Evolutionary conservation across 2,113 vertebrate species (phyloP).

Genomic region (Myiagra hebetior): DNA sequence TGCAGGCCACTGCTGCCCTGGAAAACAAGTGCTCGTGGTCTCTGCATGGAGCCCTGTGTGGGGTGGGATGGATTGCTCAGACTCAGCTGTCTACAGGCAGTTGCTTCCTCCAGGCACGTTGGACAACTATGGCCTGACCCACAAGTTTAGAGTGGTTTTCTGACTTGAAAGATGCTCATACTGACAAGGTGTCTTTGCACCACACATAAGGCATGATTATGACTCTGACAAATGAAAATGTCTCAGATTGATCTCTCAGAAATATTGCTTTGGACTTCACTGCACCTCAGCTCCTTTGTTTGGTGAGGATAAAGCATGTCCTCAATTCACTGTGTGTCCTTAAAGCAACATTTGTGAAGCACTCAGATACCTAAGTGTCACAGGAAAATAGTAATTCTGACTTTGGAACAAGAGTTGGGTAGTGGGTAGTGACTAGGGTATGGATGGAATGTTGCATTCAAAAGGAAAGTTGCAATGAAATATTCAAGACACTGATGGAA

Average conservation of each 20-base stretch:
- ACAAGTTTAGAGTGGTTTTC: not conserved
- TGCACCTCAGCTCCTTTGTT: not conserved
- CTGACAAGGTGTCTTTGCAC: not conserved
- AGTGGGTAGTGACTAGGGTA: not conserved
- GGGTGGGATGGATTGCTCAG: fast-evolving
- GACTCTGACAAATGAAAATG: not conserved
- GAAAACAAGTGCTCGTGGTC: fast-evolving
- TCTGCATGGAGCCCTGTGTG: not conserved
- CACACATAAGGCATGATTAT: not conserved
- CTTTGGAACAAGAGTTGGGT: not conserved
- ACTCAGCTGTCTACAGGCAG: not conserved
- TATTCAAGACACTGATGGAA: not conserved
- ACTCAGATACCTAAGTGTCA: not conserved
- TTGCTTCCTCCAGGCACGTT: fast-evolving
- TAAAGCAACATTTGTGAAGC: not conserved
- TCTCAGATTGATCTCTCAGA: not conserved
- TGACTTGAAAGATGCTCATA: not conserved
- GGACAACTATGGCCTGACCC: not conserved
- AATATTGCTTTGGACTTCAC: not conserved
- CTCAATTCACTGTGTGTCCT: not conserved
- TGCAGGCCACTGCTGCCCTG: not conserved
- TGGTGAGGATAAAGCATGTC: not conserved
- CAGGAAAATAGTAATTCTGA: not conserved
- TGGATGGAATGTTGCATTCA: not conserved
- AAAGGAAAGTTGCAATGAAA: not conserved